Conservation (phyloP, 2,113 vertebrate genomes). For the Gila orcuttii region DNA sequence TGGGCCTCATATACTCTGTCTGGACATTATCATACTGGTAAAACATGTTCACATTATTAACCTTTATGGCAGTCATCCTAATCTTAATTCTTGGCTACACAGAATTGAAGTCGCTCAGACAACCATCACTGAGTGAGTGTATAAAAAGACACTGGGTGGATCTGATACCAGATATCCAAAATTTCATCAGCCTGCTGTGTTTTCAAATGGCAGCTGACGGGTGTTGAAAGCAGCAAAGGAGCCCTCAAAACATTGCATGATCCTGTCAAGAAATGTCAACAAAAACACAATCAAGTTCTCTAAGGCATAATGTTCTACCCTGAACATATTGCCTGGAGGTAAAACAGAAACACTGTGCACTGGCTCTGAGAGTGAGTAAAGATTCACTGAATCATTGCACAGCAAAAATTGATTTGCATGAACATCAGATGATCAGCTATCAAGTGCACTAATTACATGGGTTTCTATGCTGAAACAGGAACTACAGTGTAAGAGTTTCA, state of each 20-base stretch:
- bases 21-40: conserved; percentile 24
- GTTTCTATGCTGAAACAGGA: not conserved
- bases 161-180: not conserved
- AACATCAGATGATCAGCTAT: not conserved
- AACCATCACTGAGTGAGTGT: not conserved
- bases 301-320: not conserved
- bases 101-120: not conserved
- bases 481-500: not conserved
- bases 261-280: not conserved
- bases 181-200: not conserved
- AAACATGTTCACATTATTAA: not conserved
- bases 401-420: not conserved
- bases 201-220: conserved; percentile 14
- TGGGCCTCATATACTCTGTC: not conserved
- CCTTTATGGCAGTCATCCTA: not conserved
- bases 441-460: not conserved
- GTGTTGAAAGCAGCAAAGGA: not conserved
- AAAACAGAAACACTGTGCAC: not conserved
- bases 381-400: not conserved
- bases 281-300: not conserved
- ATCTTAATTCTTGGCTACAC: not conserved
- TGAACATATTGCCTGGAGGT: not conserved
- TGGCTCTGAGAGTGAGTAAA: not conserved
- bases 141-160: conserved; percentile 15
- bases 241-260: not conserved